Conservation (phyloP, 2,888 invertebrate genomes). For the Allygus modestus region DNA sequence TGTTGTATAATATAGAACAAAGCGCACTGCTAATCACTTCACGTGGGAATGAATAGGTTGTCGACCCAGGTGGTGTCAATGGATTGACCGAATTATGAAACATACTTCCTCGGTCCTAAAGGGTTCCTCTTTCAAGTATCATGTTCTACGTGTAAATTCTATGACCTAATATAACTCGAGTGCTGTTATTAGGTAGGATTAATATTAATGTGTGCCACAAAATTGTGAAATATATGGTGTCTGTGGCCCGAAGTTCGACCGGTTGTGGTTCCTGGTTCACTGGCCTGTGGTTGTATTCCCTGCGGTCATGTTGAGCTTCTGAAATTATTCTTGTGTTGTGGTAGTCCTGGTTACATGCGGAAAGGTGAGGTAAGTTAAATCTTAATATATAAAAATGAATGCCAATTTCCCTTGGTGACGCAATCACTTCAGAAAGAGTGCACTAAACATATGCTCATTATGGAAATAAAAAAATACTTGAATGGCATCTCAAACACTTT, state of each 20-base stretch:
- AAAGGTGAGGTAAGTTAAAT: too few species aligned
- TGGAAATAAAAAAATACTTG: too few species aligned
- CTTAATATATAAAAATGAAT: too few species aligned
- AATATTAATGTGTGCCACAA: too few species aligned
- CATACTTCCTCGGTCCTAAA: background rate
- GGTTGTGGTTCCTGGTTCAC: background rate
- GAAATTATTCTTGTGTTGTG: background rate
- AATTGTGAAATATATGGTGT: background rate
- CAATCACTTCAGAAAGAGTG: too few species aligned
- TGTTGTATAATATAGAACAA: constrained; percentile 53
- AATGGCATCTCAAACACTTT: too few species aligned
- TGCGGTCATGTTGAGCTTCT: background rate
- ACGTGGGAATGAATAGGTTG: constrained; percentile 16
- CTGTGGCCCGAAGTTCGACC: background rate
- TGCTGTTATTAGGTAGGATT: too few species aligned
- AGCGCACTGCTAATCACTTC: constrained; percentile 2
- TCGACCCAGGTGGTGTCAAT: background rate
- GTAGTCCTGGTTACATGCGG: background rate
- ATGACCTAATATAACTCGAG: too few species aligned
- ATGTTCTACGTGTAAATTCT: too few species aligned
- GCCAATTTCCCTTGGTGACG: too few species aligned
- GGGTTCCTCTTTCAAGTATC: background rate
- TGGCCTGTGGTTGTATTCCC: background rate
- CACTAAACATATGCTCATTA: too few species aligned
- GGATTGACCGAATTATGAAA: background rate